Evolutionary conservation across 2,888 invertebrate species (phyloP), one percentile per base, ranked within the genome.

Genomic region (Tetragonula carbonaria): DNA sequence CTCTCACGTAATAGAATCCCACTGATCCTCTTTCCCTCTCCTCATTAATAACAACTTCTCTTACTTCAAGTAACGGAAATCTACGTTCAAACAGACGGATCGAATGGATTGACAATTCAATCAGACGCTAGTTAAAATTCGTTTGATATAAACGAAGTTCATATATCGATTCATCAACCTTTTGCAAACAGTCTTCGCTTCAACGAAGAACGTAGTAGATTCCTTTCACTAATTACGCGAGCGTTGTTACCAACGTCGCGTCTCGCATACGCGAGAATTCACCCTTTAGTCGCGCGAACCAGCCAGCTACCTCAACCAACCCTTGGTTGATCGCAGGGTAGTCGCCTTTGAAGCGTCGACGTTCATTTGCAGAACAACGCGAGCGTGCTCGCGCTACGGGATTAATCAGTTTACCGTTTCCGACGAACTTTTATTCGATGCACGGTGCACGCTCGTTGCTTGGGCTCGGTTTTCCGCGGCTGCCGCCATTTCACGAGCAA

Each of bases 331-430:
- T 87, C 82, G 87, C 55, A 71, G 33, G 38, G 50, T 53, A 28
- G 50, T 50, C 72, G 78, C 73, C 87, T 87, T 87, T 85, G 82
- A 87, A 85, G 78, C 74, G 33, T n/a, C 77, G 63, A 57, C 71
- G 82, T 85, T 87, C 85, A 71, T 87, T 87, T 87, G 77, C 74
- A 71, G 80, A 76, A 80, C 74, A 71, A 57, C 65, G 57, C 38
- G 51, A n/a, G 18, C 33, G 38, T 50, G 59, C 21, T 28, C 11
- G 51, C 71, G 50, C 11, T 23, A 18, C 23, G 18, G 6, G 38
- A 33, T 21, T 77, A 71, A 77, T 71, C 51, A 71, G 51, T 38
- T 51, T 8, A 4, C 50, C 16, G 18, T 50, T 45, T 23, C 16
- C 23, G 23, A 23, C 8, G 23, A 11, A 68, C 11, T 51, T 68